A percentile compares a stretch with the other conserved stretches of the same genome.
phyloP scores from a whole-genome alignment of 2,113 vertebrate genomes.

The Cebidichthys violaceus region DNA sequence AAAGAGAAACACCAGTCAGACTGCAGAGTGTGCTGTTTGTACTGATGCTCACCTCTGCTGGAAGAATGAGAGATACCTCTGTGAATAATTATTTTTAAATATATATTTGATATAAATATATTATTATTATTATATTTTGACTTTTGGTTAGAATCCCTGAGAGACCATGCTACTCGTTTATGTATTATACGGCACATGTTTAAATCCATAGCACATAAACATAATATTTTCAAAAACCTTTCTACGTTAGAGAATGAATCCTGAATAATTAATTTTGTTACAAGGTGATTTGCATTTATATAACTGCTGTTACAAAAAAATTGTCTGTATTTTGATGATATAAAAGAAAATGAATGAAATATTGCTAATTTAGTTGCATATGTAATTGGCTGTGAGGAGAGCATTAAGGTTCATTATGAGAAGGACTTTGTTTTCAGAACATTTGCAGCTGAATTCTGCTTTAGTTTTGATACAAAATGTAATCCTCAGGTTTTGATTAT shows the following conservation, averaged over 20 bases:
- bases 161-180: slow-evolving; percentile 29
- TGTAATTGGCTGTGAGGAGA: background rate
- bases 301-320: slow-evolving; percentile 49
- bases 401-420: background rate
- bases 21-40: slow-evolving; percentile 10
- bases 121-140: background rate
- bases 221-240: slow-evolving; percentile 38
- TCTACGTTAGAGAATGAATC: slow-evolving; percentile 17
- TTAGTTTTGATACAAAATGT: background rate
- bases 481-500: background rate
- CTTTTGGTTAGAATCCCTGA: slow-evolving; percentile 47
- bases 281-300: slow-evolving; percentile 38
- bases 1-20: slow-evolving; percentile 7
- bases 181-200: slow-evolving; percentile 14
- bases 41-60: slow-evolving; percentile 49
- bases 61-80: slow-evolving; percentile 32
- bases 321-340: slow-evolving; percentile 14
- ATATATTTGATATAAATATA: slow-evolving; percentile 8
- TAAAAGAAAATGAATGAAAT: background rate
- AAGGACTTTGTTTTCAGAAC: background rate
- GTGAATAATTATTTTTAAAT: slow-evolving; percentile 45
- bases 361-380: background rate
- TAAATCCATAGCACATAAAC: background rate
- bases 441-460: background rate
- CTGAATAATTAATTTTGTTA: slow-evolving; percentile 44